Percentiles rank a stretch among this genome's conserved stretches.
Evolutionary conservation across 1,140 invertebrate species (phyloP).

Genomic region (Listronotus bonariensis): DNA sequence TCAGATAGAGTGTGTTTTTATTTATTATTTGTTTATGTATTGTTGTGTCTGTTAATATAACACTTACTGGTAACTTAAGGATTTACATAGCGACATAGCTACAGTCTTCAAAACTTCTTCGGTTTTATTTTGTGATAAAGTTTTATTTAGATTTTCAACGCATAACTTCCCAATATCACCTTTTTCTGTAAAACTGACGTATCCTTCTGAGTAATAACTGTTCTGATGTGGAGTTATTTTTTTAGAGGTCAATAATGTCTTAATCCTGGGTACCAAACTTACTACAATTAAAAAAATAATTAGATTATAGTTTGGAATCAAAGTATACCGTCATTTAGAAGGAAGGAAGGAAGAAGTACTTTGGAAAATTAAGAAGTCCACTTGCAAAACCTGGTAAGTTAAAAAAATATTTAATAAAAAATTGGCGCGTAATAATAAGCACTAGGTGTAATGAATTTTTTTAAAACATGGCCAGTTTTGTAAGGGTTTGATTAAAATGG

Average conservation of each 20-base stretch:
- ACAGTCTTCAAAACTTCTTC: slow-evolving; percentile 67
- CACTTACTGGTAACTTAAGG: slow-evolving; percentile 74
- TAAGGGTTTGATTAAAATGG: too few relatives aligned
- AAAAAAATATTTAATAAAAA: too few relatives aligned
- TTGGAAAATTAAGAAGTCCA: too few relatives aligned
- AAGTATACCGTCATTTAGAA: neutral
- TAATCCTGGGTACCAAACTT: slow-evolving; percentile 71
- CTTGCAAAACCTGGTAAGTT: too few relatives aligned
- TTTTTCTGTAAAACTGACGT: slow-evolving; percentile 81
- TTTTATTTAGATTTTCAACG: slow-evolving; percentile 70
- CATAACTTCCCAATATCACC: slow-evolving; percentile 81
- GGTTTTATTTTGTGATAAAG: slow-evolving; percentile 59
- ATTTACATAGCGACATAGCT: slow-evolving; percentile 75
- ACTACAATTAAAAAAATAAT: slow-evolving; percentile 67
- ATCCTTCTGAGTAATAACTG: slow-evolving; percentile 73
- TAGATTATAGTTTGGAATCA: too few relatives aligned
- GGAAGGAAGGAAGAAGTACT: too few relatives aligned
- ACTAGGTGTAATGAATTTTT: too few relatives aligned
- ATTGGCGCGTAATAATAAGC: too few relatives aligned
- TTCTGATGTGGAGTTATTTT: slow-evolving; percentile 67
- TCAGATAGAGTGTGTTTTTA: too few relatives aligned
- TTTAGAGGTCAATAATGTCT: slow-evolving; percentile 61
- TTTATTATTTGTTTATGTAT: too few relatives aligned
- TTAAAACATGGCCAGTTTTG: too few relatives aligned
- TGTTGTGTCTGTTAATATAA: too few relatives aligned